Base-by-base conservation (phyloP, 2,888 invertebrate species). In the Ceratothoa steindachneri region DNA sequence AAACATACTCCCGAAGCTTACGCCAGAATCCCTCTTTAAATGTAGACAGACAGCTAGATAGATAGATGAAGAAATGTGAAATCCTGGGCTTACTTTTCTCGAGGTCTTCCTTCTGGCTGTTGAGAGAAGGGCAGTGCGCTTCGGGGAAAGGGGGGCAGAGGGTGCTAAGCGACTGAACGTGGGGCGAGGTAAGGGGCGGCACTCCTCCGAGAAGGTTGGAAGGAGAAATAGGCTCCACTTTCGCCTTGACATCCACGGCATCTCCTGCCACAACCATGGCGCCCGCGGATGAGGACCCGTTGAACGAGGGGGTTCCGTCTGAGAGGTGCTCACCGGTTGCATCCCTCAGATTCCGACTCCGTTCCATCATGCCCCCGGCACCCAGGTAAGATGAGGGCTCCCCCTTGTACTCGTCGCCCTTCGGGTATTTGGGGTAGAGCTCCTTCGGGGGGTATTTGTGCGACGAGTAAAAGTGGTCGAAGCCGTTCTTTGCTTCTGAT, bases 161-260 rank as follows among this genome's bases (percentile, higher is more conserved):
- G 31, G 72, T 67, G 29, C 67, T 67, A 30, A 72, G 55, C n/a
- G 64, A 64, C 75, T 82, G 81, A 29, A 84, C 84, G 73, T 84
- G 84, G 0, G 82, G 82, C 2, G 84, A 83, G 3, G 83, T 87
- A 77, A 87, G 69, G 0, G 82, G 81, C 0, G 80, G 80, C n/a
- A 30, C 65, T 0, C 55, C 65, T 27, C 55, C 71, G 41, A 53
- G 24, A 28, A 72, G n/a, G 41, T 22, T 41, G 0, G 67, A 28
- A 4, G 67, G 29, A 28, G 29, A 51, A 30, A 60, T 19, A 28
- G 41, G 12, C 15, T 31, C 73, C 28, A 52, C 69, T 60, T 60
- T 60, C n/a, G 30, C 3, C 22, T 64, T 60, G 19, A 55, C 53
- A 3, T 53, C 29, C 0, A n/a, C 22, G 7, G 55, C 22, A 29